Evolutionary conservation across 2,888 invertebrate genomes (phyloP), one percentile per base, ranked within the genome.

Genomic region (Monochamus alternatus): DNA sequence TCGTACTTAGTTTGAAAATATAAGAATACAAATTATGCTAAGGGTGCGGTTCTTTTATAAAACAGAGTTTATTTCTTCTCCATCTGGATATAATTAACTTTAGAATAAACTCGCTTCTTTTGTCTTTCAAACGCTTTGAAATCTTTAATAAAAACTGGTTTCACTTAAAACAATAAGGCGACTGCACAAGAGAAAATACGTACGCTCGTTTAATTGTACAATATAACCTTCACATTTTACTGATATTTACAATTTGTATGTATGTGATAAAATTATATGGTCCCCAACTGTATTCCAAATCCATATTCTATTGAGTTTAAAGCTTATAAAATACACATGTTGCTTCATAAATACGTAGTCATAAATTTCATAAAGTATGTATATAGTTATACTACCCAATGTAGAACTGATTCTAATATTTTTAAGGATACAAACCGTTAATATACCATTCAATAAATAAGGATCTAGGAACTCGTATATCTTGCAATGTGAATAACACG

Each of bases 251-350:
- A 71, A 71, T 63, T 63, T 62, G 62, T 63, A 63, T 71, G 62
- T 62, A 63, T 52, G 52, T 71, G 69, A 60, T 52, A 52, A 51
- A 65, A 67, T 63, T 62, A 38, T 65, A 55, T 71, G 52, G 69
- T 47, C 74, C 70, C 76, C 78, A 78, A 80, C 77, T 74, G 78
- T 74, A 75, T 77, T 81, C 73, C 75, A 81, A 80, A 81, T 81
- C 78, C 80, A 80, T 81, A 80, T 81, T 80, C 81, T 79, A 77
- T 79, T 71, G 71, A 79, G 76, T 81, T 80, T 80, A 80, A 80
- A 79, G 81, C 80, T 65, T 79, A 79, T 81, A 81, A 81, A 81
- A 77, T 80, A 81, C 81, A 81, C 75, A 80, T 80, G 81, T 80
- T 80, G 77, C 76, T 80, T 76, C 79, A 77, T 81, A 81, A 79